Conservation (phyloP, 1,140 invertebrate species). For the Pogonomyrmex barbatus region DNA sequence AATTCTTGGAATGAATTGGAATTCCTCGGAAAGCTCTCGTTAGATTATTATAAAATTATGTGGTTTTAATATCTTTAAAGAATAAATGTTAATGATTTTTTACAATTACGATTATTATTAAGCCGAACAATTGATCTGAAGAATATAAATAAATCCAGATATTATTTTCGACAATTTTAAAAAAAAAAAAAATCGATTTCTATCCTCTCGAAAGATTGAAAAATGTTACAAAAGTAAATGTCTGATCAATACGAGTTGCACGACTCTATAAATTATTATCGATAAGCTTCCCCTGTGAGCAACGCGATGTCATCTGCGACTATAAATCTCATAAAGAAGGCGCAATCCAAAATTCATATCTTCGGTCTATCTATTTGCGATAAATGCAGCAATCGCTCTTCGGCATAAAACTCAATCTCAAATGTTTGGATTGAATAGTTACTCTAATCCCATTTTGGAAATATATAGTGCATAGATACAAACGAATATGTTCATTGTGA, state of each 20-base stretch:
- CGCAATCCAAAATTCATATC: slow-evolving; percentile 48
- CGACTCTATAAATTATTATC: slow-evolving; percentile 43
- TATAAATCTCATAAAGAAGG: slow-evolving; percentile 48
- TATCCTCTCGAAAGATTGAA: neutral
- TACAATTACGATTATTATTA: neutral
- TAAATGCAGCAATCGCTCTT: neutral
- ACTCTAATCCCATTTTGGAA: too few species aligned
- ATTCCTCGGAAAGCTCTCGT: neutral
- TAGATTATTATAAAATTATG: neutral
- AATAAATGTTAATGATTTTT: neutral
- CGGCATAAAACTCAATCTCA: neutral
- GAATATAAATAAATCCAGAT: neutral
- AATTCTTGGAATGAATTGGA: neutral
- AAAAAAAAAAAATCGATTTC: neutral
- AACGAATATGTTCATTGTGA: too few species aligned
- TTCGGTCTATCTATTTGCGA: slow-evolving; percentile 37
- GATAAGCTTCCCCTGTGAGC: slow-evolving; percentile 17
- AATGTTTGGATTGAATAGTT: slow-evolving; percentile 15
- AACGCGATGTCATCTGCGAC: slow-evolving; percentile 7
- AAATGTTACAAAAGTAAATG: slow-evolving; percentile 20
- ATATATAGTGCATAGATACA: too few species aligned
- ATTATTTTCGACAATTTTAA: neutral
- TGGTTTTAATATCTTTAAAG: neutral
- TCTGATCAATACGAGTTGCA: slow-evolving; percentile 52
- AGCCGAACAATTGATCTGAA: neutral